phyloP scores from a whole-genome alignment of 1,140 invertebrate species.

The Liolophura sinensis region DNA sequence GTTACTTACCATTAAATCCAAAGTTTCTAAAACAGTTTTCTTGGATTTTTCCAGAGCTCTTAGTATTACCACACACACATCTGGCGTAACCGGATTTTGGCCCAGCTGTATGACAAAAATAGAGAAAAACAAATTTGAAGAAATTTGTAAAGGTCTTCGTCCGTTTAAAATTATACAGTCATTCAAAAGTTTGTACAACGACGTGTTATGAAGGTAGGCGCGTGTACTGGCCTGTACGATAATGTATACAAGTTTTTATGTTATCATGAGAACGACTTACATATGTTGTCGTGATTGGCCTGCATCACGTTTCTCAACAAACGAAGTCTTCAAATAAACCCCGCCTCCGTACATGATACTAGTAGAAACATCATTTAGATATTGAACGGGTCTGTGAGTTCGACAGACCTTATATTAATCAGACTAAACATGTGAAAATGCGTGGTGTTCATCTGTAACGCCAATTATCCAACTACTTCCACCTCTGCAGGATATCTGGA shows the following conservation, averaged over 20 bases:
- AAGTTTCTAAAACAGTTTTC: conserved; percentile 17
- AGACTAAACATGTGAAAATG: background rate
- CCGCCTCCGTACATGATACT: too few species aligned
- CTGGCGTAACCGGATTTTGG: conserved; percentile 44
- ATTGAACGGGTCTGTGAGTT: too few species aligned
- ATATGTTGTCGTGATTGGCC: background rate
- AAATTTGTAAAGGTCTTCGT: background rate
- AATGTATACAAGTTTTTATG: background rate
- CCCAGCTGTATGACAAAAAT: conserved; percentile 28
- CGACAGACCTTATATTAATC: too few species aligned
- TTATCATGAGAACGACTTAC: background rate
- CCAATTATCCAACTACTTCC: background rate
- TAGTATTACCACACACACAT: conserved; percentile 39
- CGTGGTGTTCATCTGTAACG: background rate
- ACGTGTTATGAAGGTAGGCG: too few species aligned
- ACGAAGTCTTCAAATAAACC: too few species aligned
- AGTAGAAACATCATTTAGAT: too few species aligned
- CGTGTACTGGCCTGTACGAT: too few species aligned
- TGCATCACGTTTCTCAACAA: background rate
- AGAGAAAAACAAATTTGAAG: conserved; percentile 1
- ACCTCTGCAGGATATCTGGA: too few species aligned
- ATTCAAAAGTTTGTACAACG: background rate
- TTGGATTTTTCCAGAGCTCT: conserved; percentile 24
- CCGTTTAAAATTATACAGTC: background rate
- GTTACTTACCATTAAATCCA: conserved; percentile 35